These are phyloP conservation scores for Nesoenas mayeri DNA, from an alignment of 2,113 vertebrate genomes.

Conservation along the genomic window DNA sequence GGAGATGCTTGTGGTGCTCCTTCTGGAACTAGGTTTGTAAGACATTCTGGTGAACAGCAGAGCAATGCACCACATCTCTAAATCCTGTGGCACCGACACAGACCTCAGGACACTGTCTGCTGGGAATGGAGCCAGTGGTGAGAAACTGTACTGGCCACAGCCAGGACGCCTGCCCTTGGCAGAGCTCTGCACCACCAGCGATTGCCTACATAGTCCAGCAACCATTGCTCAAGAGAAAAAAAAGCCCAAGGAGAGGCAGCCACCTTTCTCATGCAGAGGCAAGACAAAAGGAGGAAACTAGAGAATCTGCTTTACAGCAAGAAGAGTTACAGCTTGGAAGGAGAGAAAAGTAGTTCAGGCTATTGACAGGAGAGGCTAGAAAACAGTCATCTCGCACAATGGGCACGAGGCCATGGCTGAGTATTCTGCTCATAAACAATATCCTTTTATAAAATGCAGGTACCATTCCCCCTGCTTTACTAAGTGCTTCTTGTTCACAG, in stretches of 20 bases:
- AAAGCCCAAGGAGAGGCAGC: background rate
- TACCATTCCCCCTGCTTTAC: background rate
- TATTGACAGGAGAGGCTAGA: background rate
- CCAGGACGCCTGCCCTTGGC: background rate
- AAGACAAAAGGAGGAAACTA: background rate
- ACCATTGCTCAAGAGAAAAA: background rate
- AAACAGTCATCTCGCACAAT: background rate
- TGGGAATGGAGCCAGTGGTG: accelerated
- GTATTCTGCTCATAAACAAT: background rate
- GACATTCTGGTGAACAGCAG: background rate
- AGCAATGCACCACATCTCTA: accelerated
- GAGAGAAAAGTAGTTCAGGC: background rate
- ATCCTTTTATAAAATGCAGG: background rate
- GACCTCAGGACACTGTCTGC: background rate
- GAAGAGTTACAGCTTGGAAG: background rate
- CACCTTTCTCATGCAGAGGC: background rate
- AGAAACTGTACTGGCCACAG: background rate
- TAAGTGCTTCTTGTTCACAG: background rate
- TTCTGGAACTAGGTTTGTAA: background rate
- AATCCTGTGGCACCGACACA: background rate
- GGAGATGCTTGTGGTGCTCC: background rate
- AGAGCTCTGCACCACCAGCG: background rate
- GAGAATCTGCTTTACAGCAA: background rate
- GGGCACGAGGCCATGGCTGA: background rate
- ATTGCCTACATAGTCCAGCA: accelerated